Percentiles rank a stretch among this genome's conserved stretches.
Conservation (phyloP, 2,888 invertebrate genomes). For the Amblyjoppa proteus region DNA sequence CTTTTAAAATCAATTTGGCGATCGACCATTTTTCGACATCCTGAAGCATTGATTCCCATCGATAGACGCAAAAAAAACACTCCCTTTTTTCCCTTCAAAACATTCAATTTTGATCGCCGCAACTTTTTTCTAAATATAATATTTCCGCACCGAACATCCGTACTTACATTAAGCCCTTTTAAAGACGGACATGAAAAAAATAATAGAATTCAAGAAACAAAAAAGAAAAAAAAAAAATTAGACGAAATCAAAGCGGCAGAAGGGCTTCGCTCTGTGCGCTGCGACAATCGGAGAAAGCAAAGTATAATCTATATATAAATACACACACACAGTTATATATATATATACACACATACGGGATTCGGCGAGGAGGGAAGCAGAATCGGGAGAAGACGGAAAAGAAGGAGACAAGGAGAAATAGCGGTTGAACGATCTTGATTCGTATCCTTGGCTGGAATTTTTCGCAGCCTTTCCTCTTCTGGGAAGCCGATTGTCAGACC, state of each 20-base stretch:
- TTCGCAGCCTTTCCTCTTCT: slow-evolving; percentile 79
- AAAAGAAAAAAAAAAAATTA: no score
- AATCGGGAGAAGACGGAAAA: slow-evolving; percentile 21
- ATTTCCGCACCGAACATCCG: no score
- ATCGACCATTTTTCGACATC: no score
- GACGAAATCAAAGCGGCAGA: no score
- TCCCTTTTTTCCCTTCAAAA: slow-evolving; percentile 1
- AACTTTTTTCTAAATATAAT: no score
- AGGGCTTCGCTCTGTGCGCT: neutral
- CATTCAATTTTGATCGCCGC: neutral
- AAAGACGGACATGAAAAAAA: no score
- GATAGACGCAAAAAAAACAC: neutral
- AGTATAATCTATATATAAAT: neutral
- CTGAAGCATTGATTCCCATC: no score
- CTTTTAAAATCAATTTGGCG: no score
- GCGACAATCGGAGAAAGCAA: slow-evolving; percentile 2
- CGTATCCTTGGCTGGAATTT: slow-evolving; percentile 77
- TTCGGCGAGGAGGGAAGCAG: neutral
- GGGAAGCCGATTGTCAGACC: slow-evolving; percentile 75
- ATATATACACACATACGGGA: no score
- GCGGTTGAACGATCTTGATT: slow-evolving; percentile 73
- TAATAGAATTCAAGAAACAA: no score
- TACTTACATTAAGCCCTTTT: no score
- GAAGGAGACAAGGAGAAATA: slow-evolving; percentile 50
- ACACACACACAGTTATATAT: no score